A percentile compares a stretch with the other conserved stretches of the same genome.
These are phyloP conservation scores for Lepidocyrtoides sp. DNA, from an alignment of 2,888 invertebrate species.

Conservation along the genomic window DNA sequence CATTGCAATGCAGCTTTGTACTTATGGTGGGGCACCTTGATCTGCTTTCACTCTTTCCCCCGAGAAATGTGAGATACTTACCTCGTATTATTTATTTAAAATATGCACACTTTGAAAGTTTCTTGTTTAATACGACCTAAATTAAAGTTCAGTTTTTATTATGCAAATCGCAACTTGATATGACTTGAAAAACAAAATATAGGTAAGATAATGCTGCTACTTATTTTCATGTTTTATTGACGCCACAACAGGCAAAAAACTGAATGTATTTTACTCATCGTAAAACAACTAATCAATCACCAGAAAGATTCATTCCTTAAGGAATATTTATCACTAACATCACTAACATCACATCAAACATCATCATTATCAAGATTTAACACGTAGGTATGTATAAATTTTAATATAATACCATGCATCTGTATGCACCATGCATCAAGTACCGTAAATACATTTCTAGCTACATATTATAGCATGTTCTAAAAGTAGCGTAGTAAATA, in stretches of 20 bases:
- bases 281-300: constrained; percentile 13
- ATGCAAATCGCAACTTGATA: no score
- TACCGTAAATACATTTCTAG: constrained; percentile 3
- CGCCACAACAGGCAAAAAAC: background rate
- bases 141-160: no score
- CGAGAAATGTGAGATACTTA: background rate
- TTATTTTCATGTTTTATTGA: background rate
- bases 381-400: constrained; percentile 51
- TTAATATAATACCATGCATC: no score
- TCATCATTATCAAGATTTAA: constrained; percentile 15
- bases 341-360: constrained; percentile 51
- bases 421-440: background rate
- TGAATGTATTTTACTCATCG: background rate
- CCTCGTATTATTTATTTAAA: background rate
- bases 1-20: no score
- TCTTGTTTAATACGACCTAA: no score
- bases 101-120: background rate
- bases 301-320: constrained; percentile 8
- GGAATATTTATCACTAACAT: background rate
- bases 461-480: background rate
- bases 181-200: no score
- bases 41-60: background rate
- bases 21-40: no score
- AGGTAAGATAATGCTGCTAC: no score
- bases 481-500: constrained; percentile 53